Percentiles rank a stretch among this genome's conserved stretches.
Evolutionary conservation across 2,888 invertebrate genomes (phyloP).

Genomic region (Drosophila gaucha): DNA sequence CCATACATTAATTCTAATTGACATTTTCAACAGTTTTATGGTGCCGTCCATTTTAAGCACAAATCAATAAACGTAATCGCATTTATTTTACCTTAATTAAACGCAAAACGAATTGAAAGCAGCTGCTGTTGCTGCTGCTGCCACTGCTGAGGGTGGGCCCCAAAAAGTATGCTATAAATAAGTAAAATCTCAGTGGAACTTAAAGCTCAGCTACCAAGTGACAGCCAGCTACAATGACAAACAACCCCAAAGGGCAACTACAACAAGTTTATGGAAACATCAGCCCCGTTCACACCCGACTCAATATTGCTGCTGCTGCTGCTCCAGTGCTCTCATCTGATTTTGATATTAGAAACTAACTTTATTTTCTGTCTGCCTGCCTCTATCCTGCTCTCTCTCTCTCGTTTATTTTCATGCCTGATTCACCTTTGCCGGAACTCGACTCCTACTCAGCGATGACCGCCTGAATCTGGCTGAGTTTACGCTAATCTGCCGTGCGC

Average conservation of each 20-base stretch:
- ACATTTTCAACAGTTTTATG: constrained; percentile 59
- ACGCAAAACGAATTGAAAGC: constrained; percentile 52
- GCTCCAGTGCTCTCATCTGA: constrained; percentile 16
- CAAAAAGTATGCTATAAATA: constrained; percentile 49
- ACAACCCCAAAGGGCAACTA: constrained; percentile 40
- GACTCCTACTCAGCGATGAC: constrained; percentile 87
- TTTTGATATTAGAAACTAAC: constrained; percentile 54
- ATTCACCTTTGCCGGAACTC: constrained; percentile 40
- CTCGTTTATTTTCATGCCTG: constrained; percentile 60
- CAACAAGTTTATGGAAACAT: constrained; percentile 16
- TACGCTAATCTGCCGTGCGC: constrained; percentile 91
- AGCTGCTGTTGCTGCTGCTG: constrained; percentile 28
- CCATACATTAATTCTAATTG: constrained; percentile 66
- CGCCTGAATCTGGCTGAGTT: constrained; percentile 91
- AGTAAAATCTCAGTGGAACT: constrained; percentile 45
- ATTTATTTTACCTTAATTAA: constrained; percentile 63
- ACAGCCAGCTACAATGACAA: constrained; percentile 31
- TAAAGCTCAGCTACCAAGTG: constrained; percentile 29
- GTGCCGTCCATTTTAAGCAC: constrained; percentile 45
- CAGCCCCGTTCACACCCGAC: not conserved
- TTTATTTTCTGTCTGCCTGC: constrained; percentile 41
- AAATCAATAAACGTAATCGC: constrained; percentile 63
- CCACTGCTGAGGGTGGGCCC: not conserved
- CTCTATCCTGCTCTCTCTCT: constrained; percentile 2
- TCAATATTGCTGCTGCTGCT: not conserved